Percentiles rank a stretch among this genome's conserved stretches.
phyloP scores from a whole-genome alignment of 2,888 invertebrate species.

The Diplolepis rosae region DNA sequence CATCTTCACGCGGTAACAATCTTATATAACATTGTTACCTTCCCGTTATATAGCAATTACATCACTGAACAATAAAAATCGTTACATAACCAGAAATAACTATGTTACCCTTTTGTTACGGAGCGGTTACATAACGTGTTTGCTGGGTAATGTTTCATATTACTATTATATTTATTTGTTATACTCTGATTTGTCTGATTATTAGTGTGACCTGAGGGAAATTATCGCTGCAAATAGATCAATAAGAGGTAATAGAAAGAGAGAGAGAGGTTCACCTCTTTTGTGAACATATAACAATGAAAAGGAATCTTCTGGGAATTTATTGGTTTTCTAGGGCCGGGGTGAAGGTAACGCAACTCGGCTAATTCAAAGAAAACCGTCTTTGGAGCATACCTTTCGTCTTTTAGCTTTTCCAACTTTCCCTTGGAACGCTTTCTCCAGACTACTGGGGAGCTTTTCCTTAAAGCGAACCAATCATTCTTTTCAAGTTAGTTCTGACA shows the following conservation, averaged over 20 bases:
- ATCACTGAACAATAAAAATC: too few relatives aligned
- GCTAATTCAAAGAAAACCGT: slow-evolving; percentile 27
- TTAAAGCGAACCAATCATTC: slow-evolving; percentile 13
- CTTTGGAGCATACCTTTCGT: background rate
- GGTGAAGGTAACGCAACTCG: slow-evolving; percentile 4
- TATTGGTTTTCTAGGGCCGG: background rate
- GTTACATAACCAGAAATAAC: too few relatives aligned
- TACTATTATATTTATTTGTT: background rate
- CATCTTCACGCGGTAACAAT: too few relatives aligned
- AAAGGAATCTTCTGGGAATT: slow-evolving; percentile 23
- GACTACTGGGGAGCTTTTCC: background rate
- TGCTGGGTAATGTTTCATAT: too few relatives aligned
- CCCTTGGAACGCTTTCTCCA: background rate
- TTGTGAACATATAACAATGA: slow-evolving; percentile 13
- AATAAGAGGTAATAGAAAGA: slow-evolving; percentile 3
- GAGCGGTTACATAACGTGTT: too few relatives aligned
- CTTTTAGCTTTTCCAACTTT: slow-evolving; percentile 22
- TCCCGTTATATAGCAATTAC: too few relatives aligned
- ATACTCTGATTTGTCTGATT: background rate
- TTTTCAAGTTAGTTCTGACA: background rate
- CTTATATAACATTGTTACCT: too few relatives aligned
- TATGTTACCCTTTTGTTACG: too few relatives aligned
- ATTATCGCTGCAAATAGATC: slow-evolving; percentile 8
- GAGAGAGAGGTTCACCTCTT: background rate
- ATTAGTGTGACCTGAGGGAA: slow-evolving; percentile 9